phyloP scores from a whole-genome alignment of 2,888 invertebrate species.

The Entomobrya proxima region DNA sequence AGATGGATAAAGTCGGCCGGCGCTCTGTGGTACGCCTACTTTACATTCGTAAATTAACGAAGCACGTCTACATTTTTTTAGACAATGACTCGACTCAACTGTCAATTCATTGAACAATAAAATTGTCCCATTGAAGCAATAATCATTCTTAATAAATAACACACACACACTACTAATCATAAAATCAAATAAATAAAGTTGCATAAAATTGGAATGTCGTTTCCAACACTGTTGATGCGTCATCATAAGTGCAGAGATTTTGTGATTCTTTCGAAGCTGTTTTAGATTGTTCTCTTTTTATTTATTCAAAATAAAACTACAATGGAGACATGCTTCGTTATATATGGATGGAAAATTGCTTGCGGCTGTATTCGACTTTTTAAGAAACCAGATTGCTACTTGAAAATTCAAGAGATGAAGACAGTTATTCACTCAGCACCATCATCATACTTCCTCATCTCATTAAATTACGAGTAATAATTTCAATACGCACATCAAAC shows the following conservation, averaged over 20 bases:
- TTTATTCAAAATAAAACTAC: slow-evolving; percentile 14
- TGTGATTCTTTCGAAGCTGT: too few relatives aligned
- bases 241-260: not conserved
- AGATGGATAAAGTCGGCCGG: too few relatives aligned
- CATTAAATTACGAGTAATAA: slow-evolving; percentile 56
- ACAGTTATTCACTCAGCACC: not conserved
- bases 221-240: not conserved
- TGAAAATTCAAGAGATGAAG: not conserved
- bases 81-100: too few relatives aligned
- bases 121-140: slow-evolving; percentile 46
- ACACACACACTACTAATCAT: slow-evolving; percentile 52
- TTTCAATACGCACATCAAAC: slow-evolving; percentile 42
- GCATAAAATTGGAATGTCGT: slow-evolving; percentile 39
- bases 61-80: too few relatives aligned
- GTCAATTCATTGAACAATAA: not conserved
- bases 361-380: slow-evolving; percentile 5
- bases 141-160: slow-evolving; percentile 38
- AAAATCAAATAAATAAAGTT: slow-evolving; percentile 38
- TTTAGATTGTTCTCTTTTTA: not conserved
- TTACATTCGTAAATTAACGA: too few relatives aligned
- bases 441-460: slow-evolving; percentile 25
- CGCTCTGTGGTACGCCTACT: too few relatives aligned
- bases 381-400: not conserved
- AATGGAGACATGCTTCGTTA: slow-evolving; percentile 5
- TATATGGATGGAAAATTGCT: slow-evolving; percentile 9